Evolutionary conservation across 2,888 invertebrate species (phyloP).

Genomic region (Macrophya annulata): DNA sequence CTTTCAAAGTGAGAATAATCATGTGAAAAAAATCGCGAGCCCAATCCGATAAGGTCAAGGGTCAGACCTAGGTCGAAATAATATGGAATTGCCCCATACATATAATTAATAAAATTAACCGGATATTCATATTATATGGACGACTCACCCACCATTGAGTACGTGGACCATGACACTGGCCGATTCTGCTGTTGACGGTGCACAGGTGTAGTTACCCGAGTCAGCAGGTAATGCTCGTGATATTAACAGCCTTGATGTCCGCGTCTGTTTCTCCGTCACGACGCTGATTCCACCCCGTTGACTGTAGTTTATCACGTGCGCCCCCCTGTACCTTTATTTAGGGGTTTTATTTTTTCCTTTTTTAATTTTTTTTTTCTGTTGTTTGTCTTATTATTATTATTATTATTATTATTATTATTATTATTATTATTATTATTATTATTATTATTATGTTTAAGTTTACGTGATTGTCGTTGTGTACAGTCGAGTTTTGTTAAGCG

Average conservation of each 20-base stretch:
- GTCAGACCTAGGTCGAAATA: too few relatives aligned
- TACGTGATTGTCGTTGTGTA: background rate
- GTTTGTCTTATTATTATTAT: background rate
- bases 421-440: background rate
- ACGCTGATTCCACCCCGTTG: conserved; percentile 82
- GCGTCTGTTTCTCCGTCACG: conserved; percentile 81
- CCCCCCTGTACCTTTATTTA: conserved; percentile 81
- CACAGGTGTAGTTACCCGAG: conserved; percentile 86
- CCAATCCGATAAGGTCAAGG: too few relatives aligned
- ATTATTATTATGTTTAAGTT: background rate
- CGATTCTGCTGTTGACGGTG: conserved; percentile 86
- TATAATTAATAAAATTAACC: background rate
- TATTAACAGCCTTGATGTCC: conserved; percentile 81
- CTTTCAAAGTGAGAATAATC: too few relatives aligned
- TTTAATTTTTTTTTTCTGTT: background rate
- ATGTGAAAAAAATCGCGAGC: too few relatives aligned
- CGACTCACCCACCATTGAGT: conserved; percentile 85
- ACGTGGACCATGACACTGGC: conserved; percentile 93
- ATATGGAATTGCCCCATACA: too few relatives aligned
- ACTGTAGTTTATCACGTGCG: conserved; percentile 82
- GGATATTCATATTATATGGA: conserved; percentile 15
- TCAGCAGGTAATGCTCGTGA: conserved; percentile 84
- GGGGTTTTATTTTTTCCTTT: background rate
- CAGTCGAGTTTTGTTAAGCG: background rate
- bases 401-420: too few relatives aligned